These are phyloP conservation scores for Papilio polyxenes DNA, from an alignment of 1,140 invertebrate species.

Conservation along the genomic window DNA sequence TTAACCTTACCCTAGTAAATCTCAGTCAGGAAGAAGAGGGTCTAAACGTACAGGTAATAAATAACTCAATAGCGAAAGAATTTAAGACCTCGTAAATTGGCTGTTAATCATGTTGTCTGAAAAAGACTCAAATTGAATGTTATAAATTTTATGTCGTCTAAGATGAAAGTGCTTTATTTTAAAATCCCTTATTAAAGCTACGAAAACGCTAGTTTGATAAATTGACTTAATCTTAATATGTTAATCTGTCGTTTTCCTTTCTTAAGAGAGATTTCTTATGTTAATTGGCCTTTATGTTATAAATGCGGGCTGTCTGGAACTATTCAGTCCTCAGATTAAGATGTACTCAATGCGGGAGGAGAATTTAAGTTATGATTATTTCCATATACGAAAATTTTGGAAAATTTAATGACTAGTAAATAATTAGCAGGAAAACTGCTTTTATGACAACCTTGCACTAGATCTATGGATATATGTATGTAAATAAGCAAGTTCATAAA, in stretches of 20 bases:
- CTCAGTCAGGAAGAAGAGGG: slow-evolving; percentile 15
- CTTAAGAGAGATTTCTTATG: too few relatives aligned
- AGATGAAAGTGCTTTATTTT: neutral
- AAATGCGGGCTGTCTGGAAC: too few relatives aligned
- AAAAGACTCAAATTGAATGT: slow-evolving; percentile 8
- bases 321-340: neutral
- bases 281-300: neutral
- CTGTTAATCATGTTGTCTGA: slow-evolving; percentile 16
- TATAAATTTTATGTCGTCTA: neutral
- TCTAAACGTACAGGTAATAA: slow-evolving; percentile 18
- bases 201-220: neutral
- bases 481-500: slow-evolving; percentile 14
- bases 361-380: too few relatives aligned
- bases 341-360: too few relatives aligned
- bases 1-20: slow-evolving; percentile 13
- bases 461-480: neutral
- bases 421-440: neutral
- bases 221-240: neutral
- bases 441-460: neutral
- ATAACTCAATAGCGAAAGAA: slow-evolving; percentile 19
- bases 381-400: too few relatives aligned
- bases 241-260: too few relatives aligned
- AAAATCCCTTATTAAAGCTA: neutral
- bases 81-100: slow-evolving; percentile 25
- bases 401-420: neutral